A percentile compares a stretch with the other conserved stretches of the same genome.
Evolutionary conservation across 23 tunicate species (phyloP).

Genomic region (Phallusia fumigata): DNA sequence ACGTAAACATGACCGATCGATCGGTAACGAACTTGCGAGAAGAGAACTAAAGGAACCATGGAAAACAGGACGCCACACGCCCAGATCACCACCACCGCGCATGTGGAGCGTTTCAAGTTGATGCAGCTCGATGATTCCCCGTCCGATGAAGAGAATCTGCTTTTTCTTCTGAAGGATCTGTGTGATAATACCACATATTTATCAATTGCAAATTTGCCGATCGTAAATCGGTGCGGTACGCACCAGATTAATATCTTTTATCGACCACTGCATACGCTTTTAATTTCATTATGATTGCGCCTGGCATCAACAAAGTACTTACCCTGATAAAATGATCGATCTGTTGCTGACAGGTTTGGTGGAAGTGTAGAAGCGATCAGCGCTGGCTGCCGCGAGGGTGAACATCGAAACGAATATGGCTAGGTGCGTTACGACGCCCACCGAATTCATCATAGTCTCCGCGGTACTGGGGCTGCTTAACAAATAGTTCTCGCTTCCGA

Average conservation of each 20-base stretch:
- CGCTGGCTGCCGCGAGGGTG: conserved; percentile 82
- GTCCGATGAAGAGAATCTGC: conserved; percentile 7
- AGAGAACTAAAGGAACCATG: conserved; percentile 31
- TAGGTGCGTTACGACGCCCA: conserved; percentile 49
- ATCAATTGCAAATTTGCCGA: no score
- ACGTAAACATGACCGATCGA: conserved; percentile 72
- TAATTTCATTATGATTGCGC: no score
- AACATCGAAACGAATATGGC: conserved; percentile 70
- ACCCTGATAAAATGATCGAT: conserved; percentile 52
- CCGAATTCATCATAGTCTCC: neutral
- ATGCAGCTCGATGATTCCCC: neutral
- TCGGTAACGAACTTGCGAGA: conserved; percentile 21
- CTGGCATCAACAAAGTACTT: neutral
- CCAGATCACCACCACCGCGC: conserved; percentile 67
- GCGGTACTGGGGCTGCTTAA: neutral
- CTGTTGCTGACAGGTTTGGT: conserved; percentile 42
- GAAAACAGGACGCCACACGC: conserved; percentile 34
- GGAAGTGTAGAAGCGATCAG: conserved; percentile 81
- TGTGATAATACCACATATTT: neutral
- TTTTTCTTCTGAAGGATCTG: conserved; percentile 28
- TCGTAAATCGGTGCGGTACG: no score
- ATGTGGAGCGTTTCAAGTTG: conserved; percentile 45
- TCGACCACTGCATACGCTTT: no score
- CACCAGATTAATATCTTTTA: no score
- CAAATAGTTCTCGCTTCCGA: neutral